Evolutionary conservation across 2,888 invertebrate genomes (phyloP).

Genomic region (Spilarctia lutea): DNA sequence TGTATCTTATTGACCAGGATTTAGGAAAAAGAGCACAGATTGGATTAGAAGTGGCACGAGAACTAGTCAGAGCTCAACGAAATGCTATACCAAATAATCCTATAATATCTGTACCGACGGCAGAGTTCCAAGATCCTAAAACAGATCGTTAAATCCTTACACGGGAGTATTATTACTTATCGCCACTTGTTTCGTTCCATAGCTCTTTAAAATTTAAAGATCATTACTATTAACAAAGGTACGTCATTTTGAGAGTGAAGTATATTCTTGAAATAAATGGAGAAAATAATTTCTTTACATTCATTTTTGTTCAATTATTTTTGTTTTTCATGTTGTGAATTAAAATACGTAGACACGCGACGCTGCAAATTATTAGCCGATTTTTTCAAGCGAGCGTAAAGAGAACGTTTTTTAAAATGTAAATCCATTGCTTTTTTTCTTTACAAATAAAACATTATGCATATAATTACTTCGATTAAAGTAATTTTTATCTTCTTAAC

Average conservation of each 20-base stretch:
- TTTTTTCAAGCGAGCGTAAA: too few relatives aligned
- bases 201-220: background rate
- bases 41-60: conserved; percentile 26
- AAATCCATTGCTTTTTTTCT: too few relatives aligned
- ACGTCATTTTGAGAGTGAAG: background rate
- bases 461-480: too few relatives aligned
- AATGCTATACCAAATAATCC: conserved; percentile 3
- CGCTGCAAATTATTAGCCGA: too few relatives aligned
- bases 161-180: background rate
- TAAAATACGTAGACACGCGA: too few relatives aligned
- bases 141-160: background rate
- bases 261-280: background rate
- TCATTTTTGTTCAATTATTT: too few relatives aligned
- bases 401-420: too few relatives aligned
- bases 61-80: conserved; percentile 1
- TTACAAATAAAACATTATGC: too few relatives aligned
- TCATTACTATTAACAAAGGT: background rate
- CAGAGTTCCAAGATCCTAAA: background rate
- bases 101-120: background rate
- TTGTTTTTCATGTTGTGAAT: too few relatives aligned
- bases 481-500: too few relatives aligned
- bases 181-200: background rate
- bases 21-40: conserved; percentile 88
- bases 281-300: background rate
- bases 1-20: conserved; percentile 90